phyloP scores from a whole-genome alignment of 2,888 invertebrate species.

The Bruchidius siliquastri region DNA sequence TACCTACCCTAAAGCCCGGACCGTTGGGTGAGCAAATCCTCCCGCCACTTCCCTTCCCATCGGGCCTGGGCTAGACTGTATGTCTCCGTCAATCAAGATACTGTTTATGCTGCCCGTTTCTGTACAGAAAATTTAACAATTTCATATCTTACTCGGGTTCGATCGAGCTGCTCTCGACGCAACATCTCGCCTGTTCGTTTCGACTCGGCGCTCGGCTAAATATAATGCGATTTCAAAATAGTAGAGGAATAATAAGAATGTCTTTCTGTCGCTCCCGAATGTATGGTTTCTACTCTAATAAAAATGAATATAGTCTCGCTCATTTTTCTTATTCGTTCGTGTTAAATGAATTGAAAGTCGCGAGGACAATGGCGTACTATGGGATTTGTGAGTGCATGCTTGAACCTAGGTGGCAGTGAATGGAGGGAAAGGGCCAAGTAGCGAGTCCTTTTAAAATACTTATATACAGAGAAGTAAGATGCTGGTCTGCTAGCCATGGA shows the following conservation, averaged over 20 bases:
- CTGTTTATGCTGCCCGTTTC: not conserved
- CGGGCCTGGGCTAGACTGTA: too few species aligned
- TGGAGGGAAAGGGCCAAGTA: too few species aligned
- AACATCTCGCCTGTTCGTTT: not conserved
- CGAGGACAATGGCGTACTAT: not conserved
- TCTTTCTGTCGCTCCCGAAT: not conserved
- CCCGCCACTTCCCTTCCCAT: too few species aligned
- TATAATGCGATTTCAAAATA: not conserved
- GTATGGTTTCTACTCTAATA: not conserved
- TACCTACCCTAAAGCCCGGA: too few species aligned
- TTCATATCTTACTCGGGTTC: not conserved
- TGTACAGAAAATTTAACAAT: not conserved
- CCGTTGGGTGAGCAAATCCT: too few species aligned
- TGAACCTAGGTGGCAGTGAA: too few species aligned
- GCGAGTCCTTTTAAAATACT: too few species aligned
- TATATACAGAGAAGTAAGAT: too few species aligned
- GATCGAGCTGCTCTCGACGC: not conserved
- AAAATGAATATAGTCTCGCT: not conserved
- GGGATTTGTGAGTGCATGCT: too few species aligned
- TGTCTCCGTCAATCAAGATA: too few species aligned
- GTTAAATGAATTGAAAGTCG: not conserved
- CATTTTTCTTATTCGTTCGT: not conserved
- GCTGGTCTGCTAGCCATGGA: too few species aligned
- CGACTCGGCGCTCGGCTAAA: not conserved
- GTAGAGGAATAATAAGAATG: not conserved